A percentile compares a stretch with the other conserved stretches of the same genome.
These are phyloP conservation scores for Phyllostomus discolor DNA, from an alignment of 2,113 vertebrate species.

Conservation along the genomic window DNA sequence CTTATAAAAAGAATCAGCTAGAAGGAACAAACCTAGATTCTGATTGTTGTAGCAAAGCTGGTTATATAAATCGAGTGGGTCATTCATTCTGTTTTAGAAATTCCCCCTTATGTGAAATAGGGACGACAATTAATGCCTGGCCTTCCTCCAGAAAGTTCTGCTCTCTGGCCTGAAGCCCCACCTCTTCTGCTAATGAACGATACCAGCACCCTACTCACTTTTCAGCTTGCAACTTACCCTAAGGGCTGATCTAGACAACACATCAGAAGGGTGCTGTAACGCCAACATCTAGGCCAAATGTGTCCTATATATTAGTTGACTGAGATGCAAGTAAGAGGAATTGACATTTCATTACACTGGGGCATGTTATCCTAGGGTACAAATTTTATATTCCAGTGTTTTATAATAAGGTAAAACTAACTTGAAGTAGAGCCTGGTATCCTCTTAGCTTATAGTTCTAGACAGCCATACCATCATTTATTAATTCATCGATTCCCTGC, in stretches of 20 bases:
- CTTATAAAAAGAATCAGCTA: background rate
- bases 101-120: background rate
- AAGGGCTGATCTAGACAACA: background rate
- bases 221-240: background rate
- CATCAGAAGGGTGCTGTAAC: background rate
- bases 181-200: background rate
- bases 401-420: background rate
- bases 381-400: background rate
- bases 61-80: background rate
- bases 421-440: background rate
- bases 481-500: background rate
- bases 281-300: background rate
- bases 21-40: background rate
- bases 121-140: background rate
- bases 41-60: background rate
- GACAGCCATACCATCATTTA: background rate
- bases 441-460: background rate
- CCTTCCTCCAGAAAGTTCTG: background rate
- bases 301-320: background rate
- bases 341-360: background rate
- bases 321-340: background rate
- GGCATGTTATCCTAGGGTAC: background rate
- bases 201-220: background rate
- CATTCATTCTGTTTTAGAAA: background rate
- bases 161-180: background rate